Conservation (phyloP, 1,140 invertebrate species). For the Drosophila dunni region DNA sequence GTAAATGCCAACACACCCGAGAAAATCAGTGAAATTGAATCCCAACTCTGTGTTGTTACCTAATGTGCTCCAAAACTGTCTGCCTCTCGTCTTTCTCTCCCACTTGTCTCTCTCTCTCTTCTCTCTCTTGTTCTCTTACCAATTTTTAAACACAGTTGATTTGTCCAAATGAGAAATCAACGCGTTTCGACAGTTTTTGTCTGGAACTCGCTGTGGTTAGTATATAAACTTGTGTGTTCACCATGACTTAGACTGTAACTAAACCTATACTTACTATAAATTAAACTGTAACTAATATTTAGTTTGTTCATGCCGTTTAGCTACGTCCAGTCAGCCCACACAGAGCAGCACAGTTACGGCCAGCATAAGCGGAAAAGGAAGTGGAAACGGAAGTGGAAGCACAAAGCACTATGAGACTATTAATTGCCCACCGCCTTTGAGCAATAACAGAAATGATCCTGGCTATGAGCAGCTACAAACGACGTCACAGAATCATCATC, state of each 20-base stretch:
- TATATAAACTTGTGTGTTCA: slow-evolving; percentile 48
- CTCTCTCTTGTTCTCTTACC: slow-evolving; percentile 37
- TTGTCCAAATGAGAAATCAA: slow-evolving; percentile 81
- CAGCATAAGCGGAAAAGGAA: slow-evolving; percentile 20
- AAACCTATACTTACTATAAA: background rate
- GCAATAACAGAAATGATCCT: slow-evolving; percentile 85
- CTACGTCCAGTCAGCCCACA: slow-evolving; percentile 13
- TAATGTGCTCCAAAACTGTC: slow-evolving; percentile 34
- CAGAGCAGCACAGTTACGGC: slow-evolving; percentile 5
- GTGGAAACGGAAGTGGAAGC: slow-evolving; percentile 44
- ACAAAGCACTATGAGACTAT: slow-evolving; percentile 83
- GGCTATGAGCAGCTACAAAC: slow-evolving; percentile 87
- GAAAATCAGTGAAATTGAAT: background rate
- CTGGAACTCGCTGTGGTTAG: slow-evolving; percentile 82
- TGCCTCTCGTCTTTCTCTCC: slow-evolving; percentile 54
- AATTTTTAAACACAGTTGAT: slow-evolving; percentile 57
- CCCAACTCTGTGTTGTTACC: slow-evolving; percentile 27
- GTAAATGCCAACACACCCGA: slow-evolving; percentile 27
- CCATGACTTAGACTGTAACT: background rate
- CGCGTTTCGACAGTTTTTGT: slow-evolving; percentile 78
- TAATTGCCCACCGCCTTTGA: slow-evolving; percentile 54
- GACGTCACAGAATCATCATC: slow-evolving; percentile 13
- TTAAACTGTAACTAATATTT: slow-evolving; percentile 25
- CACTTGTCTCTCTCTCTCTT: slow-evolving; percentile 51
- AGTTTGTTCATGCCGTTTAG: background rate